Percentiles rank a stretch among this genome's conserved stretches.
Evolutionary conservation across 2,113 vertebrate genomes (phyloP).

Genomic region (Dinomys branickii): DNA sequence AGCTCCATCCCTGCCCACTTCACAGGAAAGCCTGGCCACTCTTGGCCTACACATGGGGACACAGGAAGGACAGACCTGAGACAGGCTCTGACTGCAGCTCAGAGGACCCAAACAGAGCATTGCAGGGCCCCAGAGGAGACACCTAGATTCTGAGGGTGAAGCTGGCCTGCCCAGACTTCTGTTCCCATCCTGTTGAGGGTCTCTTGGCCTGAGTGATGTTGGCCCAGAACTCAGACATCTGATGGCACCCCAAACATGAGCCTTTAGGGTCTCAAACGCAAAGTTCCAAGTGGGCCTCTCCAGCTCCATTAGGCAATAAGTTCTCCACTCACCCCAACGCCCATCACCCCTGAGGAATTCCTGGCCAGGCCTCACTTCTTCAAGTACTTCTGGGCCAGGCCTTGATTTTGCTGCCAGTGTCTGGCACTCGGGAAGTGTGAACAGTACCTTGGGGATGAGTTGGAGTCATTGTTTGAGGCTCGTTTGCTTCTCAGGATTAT

Average conservation of each 20-base stretch:
- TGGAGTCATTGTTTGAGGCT: slow-evolving; percentile 92
- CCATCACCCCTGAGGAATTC: background rate
- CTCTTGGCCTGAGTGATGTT: background rate
- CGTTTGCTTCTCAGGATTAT: slow-evolving; percentile 98
- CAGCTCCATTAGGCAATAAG: background rate
- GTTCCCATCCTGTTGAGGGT: background rate
- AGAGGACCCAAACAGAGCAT: background rate
- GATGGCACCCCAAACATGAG: background rate
- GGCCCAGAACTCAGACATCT: background rate
- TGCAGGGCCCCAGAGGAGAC: background rate
- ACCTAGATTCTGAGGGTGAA: background rate
- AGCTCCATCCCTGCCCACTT: background rate
- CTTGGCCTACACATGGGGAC: background rate
- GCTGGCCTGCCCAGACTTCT: background rate
- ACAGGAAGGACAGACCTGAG: background rate
- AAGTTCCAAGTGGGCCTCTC: background rate
- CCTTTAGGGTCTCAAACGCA: background rate
- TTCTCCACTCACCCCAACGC: background rate
- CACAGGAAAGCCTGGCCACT: background rate
- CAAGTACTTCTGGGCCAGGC: too few relatives aligned
- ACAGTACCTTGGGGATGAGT: slow-evolving; percentile 89
- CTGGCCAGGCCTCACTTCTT: slow-evolving; percentile 86
- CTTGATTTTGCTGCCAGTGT: slow-evolving; percentile 82
- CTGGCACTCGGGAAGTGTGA: slow-evolving; percentile 81
- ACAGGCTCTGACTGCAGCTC: background rate